Evolutionary conservation across 2,888 invertebrate genomes (phyloP), one percentile per base, ranked within the genome.

Genomic region (Drosophila nr. perissopoda): DNA sequence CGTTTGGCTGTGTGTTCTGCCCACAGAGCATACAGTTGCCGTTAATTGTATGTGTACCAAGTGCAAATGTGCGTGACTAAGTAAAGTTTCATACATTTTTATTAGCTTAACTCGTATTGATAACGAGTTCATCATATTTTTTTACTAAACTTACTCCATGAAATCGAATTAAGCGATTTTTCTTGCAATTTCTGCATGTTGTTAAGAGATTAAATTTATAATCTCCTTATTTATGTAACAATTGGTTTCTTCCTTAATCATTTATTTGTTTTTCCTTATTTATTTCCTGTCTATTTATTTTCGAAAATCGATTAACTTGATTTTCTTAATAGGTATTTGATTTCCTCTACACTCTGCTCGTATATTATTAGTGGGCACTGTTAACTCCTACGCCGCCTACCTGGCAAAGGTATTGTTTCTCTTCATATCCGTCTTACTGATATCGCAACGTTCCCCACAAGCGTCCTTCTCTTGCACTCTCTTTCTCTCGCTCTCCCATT

Each of bases 391-490:
- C 67, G 67, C 61, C 53, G 58, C 51, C 78, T 64, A 67, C 69
- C 67, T 59, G 69, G 59, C 42, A 63, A 54, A 67, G 70, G 65
- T 74, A 72, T 75, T 84, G 64, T 48, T 76, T 64, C 71, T 83
- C 71, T 73, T 70, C 79, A 76, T 84, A 78, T 83, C 70, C 83
- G 76, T 73, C 72, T 61, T 60, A 68, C 69, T 80, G 88, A 75
- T 88, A 88, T 72, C 86, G 51, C 67, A 65, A 57, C 40, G 49
- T 56, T 64, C 54, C 63, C 56, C 60, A 25, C 52, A 58, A 38
- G n/a, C 48, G 21, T 42, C 36, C 27, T 25, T n/a, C 27, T 13
- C 29, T 18, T 33, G 18, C 13, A 6, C 42, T 27, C 52, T 45
- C 4, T 29, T 25, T 10, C 18, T 31, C 49, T 63, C 36, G 5